Conservation (phyloP, 1,140 invertebrate species). For the Holotrichia oblita region DNA sequence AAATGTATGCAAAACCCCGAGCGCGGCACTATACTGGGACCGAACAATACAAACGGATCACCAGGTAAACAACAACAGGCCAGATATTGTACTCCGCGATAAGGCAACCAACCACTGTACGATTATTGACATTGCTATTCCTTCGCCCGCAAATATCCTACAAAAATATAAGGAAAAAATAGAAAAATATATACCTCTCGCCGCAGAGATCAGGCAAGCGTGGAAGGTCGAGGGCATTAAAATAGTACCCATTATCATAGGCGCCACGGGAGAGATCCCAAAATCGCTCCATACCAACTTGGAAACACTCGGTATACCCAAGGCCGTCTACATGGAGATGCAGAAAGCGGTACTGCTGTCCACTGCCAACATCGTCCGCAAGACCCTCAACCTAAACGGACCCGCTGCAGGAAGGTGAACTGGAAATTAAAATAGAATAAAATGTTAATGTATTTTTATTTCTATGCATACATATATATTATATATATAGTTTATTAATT, state of each 20-base stretch:
- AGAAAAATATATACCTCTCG: conserved; percentile 21
- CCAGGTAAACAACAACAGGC: background rate
- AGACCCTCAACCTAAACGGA: background rate
- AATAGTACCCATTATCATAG: background rate
- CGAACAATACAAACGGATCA: conserved; percentile 5
- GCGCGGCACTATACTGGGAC: background rate
- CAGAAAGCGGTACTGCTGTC: background rate
- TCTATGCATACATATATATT: no score
- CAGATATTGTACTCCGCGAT: background rate
- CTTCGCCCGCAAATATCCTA: background rate
- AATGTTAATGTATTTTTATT: no score
- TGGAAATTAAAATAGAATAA: no score
- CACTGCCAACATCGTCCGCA: background rate
- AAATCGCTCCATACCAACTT: background rate
- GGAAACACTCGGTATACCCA: background rate
- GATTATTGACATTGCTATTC: background rate
- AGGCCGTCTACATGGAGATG: conserved; percentile 12
- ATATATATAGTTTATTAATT: no score
- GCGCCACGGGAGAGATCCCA: conserved; percentile 24
- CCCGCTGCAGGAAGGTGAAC: no score
- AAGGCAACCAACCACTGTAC: background rate
- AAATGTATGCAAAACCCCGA: background rate
- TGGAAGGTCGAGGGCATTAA: background rate
- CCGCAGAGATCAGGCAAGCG: background rate
- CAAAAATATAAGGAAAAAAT: conserved; percentile 27